Evolutionary conservation across 2,888 invertebrate genomes (phyloP), one percentile per base, ranked within the genome.

Genomic region (Drosophila infuscata): DNA sequence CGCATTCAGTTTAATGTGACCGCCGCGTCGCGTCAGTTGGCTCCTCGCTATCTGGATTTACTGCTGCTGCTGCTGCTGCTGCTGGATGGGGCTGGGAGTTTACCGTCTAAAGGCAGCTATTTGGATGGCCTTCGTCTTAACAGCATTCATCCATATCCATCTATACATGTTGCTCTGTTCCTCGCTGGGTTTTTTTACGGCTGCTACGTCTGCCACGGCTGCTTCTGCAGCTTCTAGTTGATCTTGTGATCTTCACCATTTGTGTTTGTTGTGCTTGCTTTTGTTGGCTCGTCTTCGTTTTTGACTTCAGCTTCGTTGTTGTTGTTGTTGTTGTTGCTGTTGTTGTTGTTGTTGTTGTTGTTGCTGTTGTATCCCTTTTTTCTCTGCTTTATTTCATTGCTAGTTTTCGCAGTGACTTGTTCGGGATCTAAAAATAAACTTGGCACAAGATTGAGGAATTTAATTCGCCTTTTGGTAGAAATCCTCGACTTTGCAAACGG

Each of bases 381-480:
- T 72, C 61, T 59, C 38, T 68, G 76, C 59, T 76, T 80, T 73
- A 83, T 83, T 86, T 83, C 89, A 88, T 86, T 86, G 87, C 83
- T 83, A 81, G 87, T 89, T 75, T 74, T 83, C 72, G 71, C 73
- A 61, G 81, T 68, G 74, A 77, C 79, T 81, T 61, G 75, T 73
- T 81, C 52, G 67, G 68, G 53, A 49, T 90, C 90, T 90, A 90
- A 90, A 90, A 90, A 90, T 90, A 90, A 91, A 90, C 91, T 76
- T 81, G 81, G 78, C 84, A 75, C 79, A 89, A 84, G 90, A 89
- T 87, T 87, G 86, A 91, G 91, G 91, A 89, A 89, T 91, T 90
- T 91, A 91, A 91, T 89, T 90, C 90, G 91, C 90, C 91, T 90
- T 90, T 90, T 89, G 90, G 86, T 89, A 88, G 90, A 87, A 88